phyloP scores from a whole-genome alignment of 2,888 invertebrate genomes.

The Dynastes maya region DNA sequence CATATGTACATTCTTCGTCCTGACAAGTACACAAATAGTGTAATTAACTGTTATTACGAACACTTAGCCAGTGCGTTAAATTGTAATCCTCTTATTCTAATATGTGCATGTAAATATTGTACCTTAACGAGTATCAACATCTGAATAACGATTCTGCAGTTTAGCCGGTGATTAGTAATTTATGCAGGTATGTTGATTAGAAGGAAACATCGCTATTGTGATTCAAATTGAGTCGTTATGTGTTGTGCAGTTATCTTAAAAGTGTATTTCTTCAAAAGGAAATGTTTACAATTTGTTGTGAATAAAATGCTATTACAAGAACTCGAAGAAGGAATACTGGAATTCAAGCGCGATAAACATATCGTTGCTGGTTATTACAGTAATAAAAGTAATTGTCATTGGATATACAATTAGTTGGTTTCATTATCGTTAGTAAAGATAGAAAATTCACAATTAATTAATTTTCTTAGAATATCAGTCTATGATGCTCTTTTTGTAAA shows the following conservation, averaged over 20 bases:
- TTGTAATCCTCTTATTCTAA: conserved; percentile 7
- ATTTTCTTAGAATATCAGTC: too few relatives aligned
- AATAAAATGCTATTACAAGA: too few relatives aligned
- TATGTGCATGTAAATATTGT: not conserved
- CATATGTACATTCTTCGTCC: not conserved
- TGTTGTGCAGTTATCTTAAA: not conserved
- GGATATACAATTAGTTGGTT: too few relatives aligned
- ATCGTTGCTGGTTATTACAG: too few relatives aligned
- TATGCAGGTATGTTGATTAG: not conserved
- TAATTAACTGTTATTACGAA: conserved; percentile 6
- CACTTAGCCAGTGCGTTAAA: not conserved
- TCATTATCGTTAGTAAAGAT: too few relatives aligned
- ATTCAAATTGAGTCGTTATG: not conserved
- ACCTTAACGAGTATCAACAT: not conserved
- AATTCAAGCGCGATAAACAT: too few relatives aligned
- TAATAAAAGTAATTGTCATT: too few relatives aligned
- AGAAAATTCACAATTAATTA: too few relatives aligned
- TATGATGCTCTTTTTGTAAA: too few relatives aligned
- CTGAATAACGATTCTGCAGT: conserved; percentile 2
- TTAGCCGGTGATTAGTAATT: conserved; percentile 8
- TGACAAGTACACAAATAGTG: conserved; percentile 3
- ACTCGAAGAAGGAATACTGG: too few relatives aligned
- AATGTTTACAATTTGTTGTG: too few relatives aligned
- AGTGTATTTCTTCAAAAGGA: not conserved
- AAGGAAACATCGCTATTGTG: conserved; percentile 2